Base-by-base conservation (phyloP, 2,797 vertebrate species). In the Halcyon badia region DNA sequence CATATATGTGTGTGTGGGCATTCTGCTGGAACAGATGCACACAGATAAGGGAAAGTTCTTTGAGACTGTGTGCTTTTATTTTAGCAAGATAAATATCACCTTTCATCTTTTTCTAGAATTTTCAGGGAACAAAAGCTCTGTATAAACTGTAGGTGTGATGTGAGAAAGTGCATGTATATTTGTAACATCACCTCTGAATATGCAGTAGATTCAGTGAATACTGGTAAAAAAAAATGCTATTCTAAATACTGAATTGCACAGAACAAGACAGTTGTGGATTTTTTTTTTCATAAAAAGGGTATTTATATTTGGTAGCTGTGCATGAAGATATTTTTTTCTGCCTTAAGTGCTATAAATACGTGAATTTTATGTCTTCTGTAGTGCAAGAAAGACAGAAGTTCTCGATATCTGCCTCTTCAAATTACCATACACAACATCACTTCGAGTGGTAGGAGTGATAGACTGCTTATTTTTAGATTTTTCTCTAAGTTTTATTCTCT, bases 1-100 rank as follows among this genome's bases (percentile, higher is more conserved):
- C 14, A 11, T 44, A 25, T 14, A 58, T 0, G 2, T 48, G 35
- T 24, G n/a, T 22, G 26, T n/a, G 39, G 46, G 24, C 9, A 0
- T 33, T 25, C 49, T 30, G 26, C 41, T 76, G 71, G n/a, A 61
- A 21, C 11, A 58, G 16, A 7, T 21, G 39, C 11, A 66, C 3
- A 3, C 14, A 25, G 42, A 8, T 44, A 76, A 61, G 25, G 31
- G 31, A 35, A 75, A 19, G 13, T 12, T 90, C 35, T 80, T 30
- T 75, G 49, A 56, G 62, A 6, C 5, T 3, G 2, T 9, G 22
- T 44, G 54, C 33, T 79, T 89, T 65, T 44, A 49, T 76, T 90
- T 86, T 17, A 80, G 49, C n/a, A 70, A 77, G 46, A 51, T 31
- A 75, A 83, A 56, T 62, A 46, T 13, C n/a, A 62, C 41, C 69